Percentiles rank a stretch among this genome's conserved stretches.
Evolutionary conservation across 2,888 invertebrate genomes (phyloP).

Genomic region (Netelia virgata): DNA sequence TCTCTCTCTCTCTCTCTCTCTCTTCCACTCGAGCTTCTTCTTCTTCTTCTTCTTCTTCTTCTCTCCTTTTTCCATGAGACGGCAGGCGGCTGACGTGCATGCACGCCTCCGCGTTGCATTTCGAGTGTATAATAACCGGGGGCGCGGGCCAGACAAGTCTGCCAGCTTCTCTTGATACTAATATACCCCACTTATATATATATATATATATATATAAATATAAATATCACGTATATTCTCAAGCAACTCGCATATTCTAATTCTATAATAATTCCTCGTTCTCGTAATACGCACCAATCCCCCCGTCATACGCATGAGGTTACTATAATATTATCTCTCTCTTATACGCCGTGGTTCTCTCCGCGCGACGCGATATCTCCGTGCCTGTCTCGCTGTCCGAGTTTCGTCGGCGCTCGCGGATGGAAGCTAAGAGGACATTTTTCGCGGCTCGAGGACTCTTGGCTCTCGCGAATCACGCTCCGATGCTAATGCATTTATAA

Average conservation of each 20-base stretch:
- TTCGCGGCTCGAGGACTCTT: slow-evolving; percentile 30
- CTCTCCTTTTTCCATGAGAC: slow-evolving; percentile 63
- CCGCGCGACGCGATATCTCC: background rate
- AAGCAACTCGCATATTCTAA: slow-evolving; percentile 46
- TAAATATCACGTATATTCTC: slow-evolving; percentile 32
- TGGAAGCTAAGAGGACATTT: slow-evolving; percentile 31
- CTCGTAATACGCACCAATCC: slow-evolving; percentile 56
- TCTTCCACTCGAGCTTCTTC: slow-evolving; percentile 23
- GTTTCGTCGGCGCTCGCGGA: slow-evolving; percentile 11
- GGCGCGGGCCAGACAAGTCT: slow-evolving; percentile 65
- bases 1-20: slow-evolving; percentile 58
- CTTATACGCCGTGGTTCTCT: slow-evolving; percentile 5
- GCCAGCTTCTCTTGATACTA: slow-evolving; percentile 73
- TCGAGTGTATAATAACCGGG: slow-evolving; percentile 69
- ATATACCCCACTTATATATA: slow-evolving; percentile 63
- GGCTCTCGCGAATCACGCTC: background rate
- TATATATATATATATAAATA: slow-evolving; percentile 22
- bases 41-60: slow-evolving; percentile 33
- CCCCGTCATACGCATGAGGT: slow-evolving; percentile 11
- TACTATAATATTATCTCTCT: slow-evolving; percentile 49
- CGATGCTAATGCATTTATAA: background rate
- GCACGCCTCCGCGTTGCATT: slow-evolving; percentile 66
- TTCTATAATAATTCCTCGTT: slow-evolving; percentile 68
- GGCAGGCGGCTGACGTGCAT: slow-evolving; percentile 55
- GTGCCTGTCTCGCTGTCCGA: slow-evolving; percentile 30